Percentiles rank a stretch among this genome's conserved stretches.
phyloP scores from a whole-genome alignment of 2,797 vertebrate genomes.

The Enteromius radiatus region DNA sequence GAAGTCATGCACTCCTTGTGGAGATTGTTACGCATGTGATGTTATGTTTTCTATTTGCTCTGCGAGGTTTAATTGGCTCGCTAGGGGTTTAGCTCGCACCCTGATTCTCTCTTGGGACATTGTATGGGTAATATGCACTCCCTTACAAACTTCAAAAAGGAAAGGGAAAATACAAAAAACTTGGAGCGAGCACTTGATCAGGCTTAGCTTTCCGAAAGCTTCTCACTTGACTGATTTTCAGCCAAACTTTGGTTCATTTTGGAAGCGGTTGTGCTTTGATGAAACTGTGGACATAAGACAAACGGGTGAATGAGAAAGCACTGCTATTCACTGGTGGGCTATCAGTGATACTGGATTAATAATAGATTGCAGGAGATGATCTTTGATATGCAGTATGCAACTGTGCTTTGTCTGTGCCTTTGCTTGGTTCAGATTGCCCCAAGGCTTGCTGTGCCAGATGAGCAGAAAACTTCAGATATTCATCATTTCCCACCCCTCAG shows the following conservation, averaged over 20 bases:
- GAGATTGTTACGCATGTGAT: neutral
- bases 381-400: slow-evolving; percentile 40
- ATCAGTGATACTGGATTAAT: slow-evolving; percentile 51
- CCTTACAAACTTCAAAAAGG: slow-evolving; percentile 2
- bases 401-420: slow-evolving; percentile 31
- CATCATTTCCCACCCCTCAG: slow-evolving; percentile 33
- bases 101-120: slow-evolving; percentile 1
- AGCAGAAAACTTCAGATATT: slow-evolving; percentile 34
- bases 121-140: neutral
- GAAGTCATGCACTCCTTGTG: neutral
- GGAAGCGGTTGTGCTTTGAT: slow-evolving; percentile 16
- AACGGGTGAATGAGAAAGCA: slow-evolving; percentile 15
- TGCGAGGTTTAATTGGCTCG: slow-evolving; percentile 53
- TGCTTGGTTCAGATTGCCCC: slow-evolving; percentile 31
- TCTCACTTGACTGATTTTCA: slow-evolving; percentile 5
- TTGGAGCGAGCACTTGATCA: neutral
- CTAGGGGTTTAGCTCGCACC: slow-evolving; percentile 20
- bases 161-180: neutral
- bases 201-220: neutral
- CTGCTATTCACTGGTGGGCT: slow-evolving; percentile 18
- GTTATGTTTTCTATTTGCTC: slow-evolving; percentile 24
- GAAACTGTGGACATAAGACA: slow-evolving; percentile 17
- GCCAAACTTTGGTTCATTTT: slow-evolving; percentile 3
- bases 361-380: slow-evolving; percentile 48
- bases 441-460: slow-evolving; percentile 28